phyloP scores from a whole-genome alignment of 2,797 vertebrate genomes.

The Chanos chanos region DNA sequence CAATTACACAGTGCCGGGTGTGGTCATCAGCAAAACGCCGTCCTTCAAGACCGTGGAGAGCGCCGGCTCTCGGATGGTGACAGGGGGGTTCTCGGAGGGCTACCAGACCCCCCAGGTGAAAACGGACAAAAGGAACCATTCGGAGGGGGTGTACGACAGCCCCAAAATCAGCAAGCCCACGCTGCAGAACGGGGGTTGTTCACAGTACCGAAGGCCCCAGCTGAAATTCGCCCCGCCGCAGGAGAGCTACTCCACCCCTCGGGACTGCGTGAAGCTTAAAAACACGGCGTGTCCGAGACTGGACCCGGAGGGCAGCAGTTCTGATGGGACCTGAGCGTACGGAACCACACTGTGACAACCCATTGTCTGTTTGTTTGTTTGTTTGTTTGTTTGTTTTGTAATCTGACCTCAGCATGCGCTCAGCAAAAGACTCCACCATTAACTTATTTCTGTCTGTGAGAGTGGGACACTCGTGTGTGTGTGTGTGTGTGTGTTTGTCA shows the following conservation, averaged over 20 bases:
- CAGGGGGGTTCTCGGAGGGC: constrained; percentile 42
- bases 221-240: constrained; percentile 20
- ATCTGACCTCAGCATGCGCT: constrained; percentile 8
- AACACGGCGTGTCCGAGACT: constrained; percentile 39
- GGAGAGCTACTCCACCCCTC: constrained; percentile 70
- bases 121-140: constrained; percentile 28
- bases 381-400: background rate
- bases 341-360: constrained; percentile 5
- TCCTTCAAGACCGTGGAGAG: constrained; percentile 60
- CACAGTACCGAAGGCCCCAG: constrained; percentile 65
- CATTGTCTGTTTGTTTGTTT: too few relatives aligned
- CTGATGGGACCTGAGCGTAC: constrained; percentile 21
- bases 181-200: constrained; percentile 35
- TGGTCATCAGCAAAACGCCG: constrained; percentile 61
- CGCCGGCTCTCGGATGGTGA: constrained; percentile 37
- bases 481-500: background rate
- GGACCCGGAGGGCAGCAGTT: constrained; percentile 33
- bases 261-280: constrained; percentile 69
- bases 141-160: constrained; percentile 68
- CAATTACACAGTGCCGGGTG: constrained; percentile 68
- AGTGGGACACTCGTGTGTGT: background rate
- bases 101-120: constrained; percentile 71
- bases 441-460: constrained; percentile 38
- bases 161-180: constrained; percentile 61
- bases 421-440: constrained; percentile 15